Evolutionary conservation across 2,888 invertebrate genomes (phyloP), one percentile per base, ranked within the genome.

Genomic region (Meghimatium bilineatum): DNA sequence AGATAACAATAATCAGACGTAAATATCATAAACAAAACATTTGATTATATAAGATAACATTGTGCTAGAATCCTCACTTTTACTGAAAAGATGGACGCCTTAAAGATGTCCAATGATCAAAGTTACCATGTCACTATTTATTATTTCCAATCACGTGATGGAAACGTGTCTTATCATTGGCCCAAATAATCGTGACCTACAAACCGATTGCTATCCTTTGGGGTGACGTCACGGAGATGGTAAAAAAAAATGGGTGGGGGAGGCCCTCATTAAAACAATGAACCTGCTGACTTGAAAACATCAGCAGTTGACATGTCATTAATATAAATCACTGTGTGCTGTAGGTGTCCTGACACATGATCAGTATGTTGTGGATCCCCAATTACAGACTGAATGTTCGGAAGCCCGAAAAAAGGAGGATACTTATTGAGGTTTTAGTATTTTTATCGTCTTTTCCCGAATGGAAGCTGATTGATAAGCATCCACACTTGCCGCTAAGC

Each of bases 41-140:
- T 26, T 71, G 26, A 23, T 3, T 20, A 38, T 17, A 6, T 26
- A 71, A 23, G 5, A 38, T 26, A 38, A 20, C 23, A 71, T 20
- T 5, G 10, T 20, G 23, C 38, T 23, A 38, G 38, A 71, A 14
- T 36, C 1, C 38, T 71, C 38, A 36, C 71, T 44, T 36, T 71
- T 23, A 38, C 23, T 10, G 38, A 38, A 71, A 71, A 17, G 6
- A 3, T 66, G n/a, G n/a, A 72, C 85, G 23, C 10, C 83, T 85
- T 44, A 44, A 85, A 84, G 80, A 80, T 80, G 75, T 71, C 82
- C 32, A 78, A 44, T 76, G 76, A 83, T 85, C 86, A 87, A 87
- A 87, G 84, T 87, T 86, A 86, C 86, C 84, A 85, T 86, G 86
- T 86, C 85, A 87, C 80, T 85, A 85, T 81, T 44, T 44, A 44